These are phyloP conservation scores for Megalops atlanticus DNA, from an alignment of 2,113 vertebrate genomes.

Conservation along the genomic window DNA sequence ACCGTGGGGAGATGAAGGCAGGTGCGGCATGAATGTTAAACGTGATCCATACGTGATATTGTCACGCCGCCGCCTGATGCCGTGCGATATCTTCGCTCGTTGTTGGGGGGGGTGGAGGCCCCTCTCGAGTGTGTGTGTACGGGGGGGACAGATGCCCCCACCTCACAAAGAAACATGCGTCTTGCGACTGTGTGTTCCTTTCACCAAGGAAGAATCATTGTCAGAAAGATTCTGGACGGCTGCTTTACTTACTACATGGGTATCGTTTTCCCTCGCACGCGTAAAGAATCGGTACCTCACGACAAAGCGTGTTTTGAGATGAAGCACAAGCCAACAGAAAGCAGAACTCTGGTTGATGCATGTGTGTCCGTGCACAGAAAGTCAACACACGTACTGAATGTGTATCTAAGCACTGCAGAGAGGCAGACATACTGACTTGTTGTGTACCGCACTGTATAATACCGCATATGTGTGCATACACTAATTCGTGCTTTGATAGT, in stretches of 20 bases:
- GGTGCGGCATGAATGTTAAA: neutral
- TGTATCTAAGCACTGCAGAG: neutral
- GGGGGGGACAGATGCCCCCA: too few relatives aligned
- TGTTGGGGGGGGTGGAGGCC: neutral
- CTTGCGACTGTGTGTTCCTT: too few relatives aligned
- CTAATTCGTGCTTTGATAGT: neutral
- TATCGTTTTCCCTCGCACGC: neutral
- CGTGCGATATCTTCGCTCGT: neutral
- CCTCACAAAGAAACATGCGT: too few relatives aligned
- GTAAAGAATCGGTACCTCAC: neutral
- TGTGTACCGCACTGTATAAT: neutral
- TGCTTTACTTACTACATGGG: too few relatives aligned
- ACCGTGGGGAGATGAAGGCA: neutral
- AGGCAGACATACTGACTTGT: too few relatives aligned
- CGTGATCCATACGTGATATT: neutral
- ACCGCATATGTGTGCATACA: neutral
- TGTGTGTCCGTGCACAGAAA: neutral
- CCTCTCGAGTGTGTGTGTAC: neutral
- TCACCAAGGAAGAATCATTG: too few relatives aligned
- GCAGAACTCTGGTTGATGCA: neutral
- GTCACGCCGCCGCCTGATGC: neutral
- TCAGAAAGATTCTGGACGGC: too few relatives aligned
- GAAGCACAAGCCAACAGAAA: neutral
- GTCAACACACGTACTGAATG: neutral
- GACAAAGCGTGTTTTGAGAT: neutral